Percentiles rank a stretch among this genome's conserved stretches.
phyloP scores from a whole-genome alignment of 1,140 invertebrate genomes.

The Drosophila lacteicornis region DNA sequence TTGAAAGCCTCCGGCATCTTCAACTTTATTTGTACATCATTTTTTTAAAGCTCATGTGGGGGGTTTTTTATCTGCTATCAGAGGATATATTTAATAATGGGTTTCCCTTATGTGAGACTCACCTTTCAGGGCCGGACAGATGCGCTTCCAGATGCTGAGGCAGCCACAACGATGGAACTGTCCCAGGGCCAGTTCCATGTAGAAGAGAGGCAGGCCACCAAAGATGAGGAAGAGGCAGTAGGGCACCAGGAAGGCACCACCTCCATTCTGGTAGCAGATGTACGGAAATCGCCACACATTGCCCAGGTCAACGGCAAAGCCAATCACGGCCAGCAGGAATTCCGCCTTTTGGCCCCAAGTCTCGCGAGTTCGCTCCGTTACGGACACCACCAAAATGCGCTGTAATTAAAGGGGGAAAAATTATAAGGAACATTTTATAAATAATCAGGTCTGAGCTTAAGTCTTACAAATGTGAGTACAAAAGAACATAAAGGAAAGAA shows the following conservation, averaged over 20 bases:
- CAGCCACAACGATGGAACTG: constrained; percentile 97
- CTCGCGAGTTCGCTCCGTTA: constrained; percentile 88
- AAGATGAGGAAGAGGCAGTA: constrained; percentile 96
- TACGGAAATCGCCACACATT: constrained; percentile 94
- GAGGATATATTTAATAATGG: background rate
- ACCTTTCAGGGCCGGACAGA: constrained; percentile 99
- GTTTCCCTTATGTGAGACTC: constrained; percentile 59
- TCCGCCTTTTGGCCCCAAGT: constrained; percentile 95
- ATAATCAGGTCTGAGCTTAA: background rate
- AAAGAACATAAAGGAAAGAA: background rate
- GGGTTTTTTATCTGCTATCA: background rate
- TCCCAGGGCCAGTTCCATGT: constrained; percentile 96
- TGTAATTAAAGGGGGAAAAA: constrained; percentile 35
- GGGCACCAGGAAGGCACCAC: constrained; percentile 96
- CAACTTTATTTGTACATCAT: constrained; percentile 22
- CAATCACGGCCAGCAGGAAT: constrained; percentile 94
- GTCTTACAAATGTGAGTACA: too few relatives aligned
- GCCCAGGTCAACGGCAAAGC: constrained; percentile 94
- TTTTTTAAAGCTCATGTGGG: constrained; percentile 11
- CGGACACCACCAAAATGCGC: constrained; percentile 87
- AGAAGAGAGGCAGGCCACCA: constrained; percentile 96
- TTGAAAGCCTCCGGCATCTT: background rate
- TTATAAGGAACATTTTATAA: background rate
- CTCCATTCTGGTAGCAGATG: constrained; percentile 93
- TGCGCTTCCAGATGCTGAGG: constrained; percentile 96